phyloP scores from a whole-genome alignment of 2,797 vertebrate species.

The Tachyglossus aculeatus region DNA sequence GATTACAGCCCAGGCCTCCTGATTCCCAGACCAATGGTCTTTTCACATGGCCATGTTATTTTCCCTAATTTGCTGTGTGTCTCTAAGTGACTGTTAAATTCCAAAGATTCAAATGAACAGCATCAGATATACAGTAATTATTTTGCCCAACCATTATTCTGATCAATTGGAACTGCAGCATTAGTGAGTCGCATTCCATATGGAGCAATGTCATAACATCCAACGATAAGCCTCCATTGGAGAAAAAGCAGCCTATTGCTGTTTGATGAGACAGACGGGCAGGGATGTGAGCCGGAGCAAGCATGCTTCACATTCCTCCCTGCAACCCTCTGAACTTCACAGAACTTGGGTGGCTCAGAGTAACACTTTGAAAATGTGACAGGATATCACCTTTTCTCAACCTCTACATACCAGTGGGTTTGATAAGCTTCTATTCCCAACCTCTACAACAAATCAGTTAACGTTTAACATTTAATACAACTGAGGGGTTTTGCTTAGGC shows the following conservation, averaged over 20 bases:
- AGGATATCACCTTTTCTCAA: slow-evolving; percentile 39
- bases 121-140: no score
- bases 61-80: no score
- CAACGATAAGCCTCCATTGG: slow-evolving; percentile 28
- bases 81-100: no score
- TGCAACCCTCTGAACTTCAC: slow-evolving; percentile 31
- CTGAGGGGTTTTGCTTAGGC: background rate
- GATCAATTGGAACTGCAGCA: no score
- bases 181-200: slow-evolving; percentile 6
- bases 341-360: background rate
- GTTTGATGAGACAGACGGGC: rapidly evolving
- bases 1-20: no score
- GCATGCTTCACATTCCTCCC: slow-evolving; percentile 19
- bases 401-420: slow-evolving; percentile 10
- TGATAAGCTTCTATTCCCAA: slow-evolving; percentile 42
- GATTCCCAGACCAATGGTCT: no score
- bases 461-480: slow-evolving; percentile 25
- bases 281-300: background rate
- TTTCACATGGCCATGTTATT: no score
- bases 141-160: no score
- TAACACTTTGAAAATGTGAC: slow-evolving; percentile 13
- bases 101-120: no score
- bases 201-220: background rate
- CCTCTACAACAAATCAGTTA: slow-evolving; percentile 17
- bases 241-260: background rate